Base-by-base conservation (phyloP, 2,888 invertebrate species). In the Plagodis pulveraria region DNA sequence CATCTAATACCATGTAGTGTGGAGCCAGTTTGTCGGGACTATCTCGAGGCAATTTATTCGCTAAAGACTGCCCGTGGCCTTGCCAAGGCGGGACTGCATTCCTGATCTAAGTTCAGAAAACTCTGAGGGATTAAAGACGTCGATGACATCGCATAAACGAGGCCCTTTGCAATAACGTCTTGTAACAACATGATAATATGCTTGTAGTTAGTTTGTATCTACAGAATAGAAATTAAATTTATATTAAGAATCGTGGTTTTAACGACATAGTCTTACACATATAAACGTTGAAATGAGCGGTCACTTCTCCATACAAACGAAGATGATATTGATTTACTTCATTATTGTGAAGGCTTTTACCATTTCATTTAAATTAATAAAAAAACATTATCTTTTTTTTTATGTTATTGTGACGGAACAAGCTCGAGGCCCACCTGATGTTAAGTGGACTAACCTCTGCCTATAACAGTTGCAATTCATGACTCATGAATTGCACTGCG, bases 31-130 rank as follows among this genome's bases (percentile, higher is more conserved):
- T 81, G 88, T 86, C 62, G 59, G 58, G 66, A 63, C 84, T 85
- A 82, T 80, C 82, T 77, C 74, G 78, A 72, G 63, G 87, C 87
- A 86, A 88, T 90, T 90, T 91, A 90, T 88, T 84, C 83, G 82
- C 83, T 86, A 85, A 84, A 84, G 86, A 85, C 83, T 84, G 78
- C 77, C 80, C 83, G 73, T 80, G 83, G 80, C 83, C 87, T 86
- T 84, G 84, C 58, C 58, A 58, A 52, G 61, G 63, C 61, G 70
- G 76, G 83, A 81, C 87, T 73, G 79, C 90, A 91, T 91, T 91
- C 91, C 91, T 71, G 60, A 61, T 69, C 66, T 71, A 82, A 78
- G 84, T 85, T 83, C 82, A 87, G 81, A 86, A 84, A 81, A 85
- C 86, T 81, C 81, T 71, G 60, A 69, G 77, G 72, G 78, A 83